Evolutionary conservation across 1,140 invertebrate species (phyloP), one percentile per base, ranked within the genome.

Genomic region (Zaprionus tsacasi): DNA sequence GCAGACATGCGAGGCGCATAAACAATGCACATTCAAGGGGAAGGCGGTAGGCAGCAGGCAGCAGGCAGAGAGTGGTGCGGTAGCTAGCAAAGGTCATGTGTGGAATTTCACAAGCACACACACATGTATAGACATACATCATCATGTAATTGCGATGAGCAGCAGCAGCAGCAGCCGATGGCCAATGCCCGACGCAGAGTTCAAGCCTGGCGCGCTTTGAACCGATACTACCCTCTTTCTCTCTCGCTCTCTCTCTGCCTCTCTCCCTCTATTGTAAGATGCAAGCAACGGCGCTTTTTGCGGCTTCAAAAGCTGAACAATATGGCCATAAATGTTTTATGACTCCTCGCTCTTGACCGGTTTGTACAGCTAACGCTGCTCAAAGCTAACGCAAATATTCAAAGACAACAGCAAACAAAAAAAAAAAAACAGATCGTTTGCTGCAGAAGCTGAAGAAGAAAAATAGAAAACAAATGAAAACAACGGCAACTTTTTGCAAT

Each of bases 331-430:
- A 74, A 80, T 68, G 45, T 50, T 82, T 76, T 78, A 83, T 87
- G 77, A n/a, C n/a, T n/a, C 57, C 64, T 40, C 70, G 83, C 80
- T 88, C 85, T 87, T 87, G 83, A 87, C 83, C 85, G 83, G 83
- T 89, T 87, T 87, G 74, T 87, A 89, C 83, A 88, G 80, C 85
- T 87, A 89, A 64, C 17, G 71, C 61, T 35, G 58, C 57, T 63
- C 36, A 65, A 63, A 63, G 17, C 45, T 35, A 55, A 63, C 45
- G 45, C 45, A 50, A 50, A 50, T 50, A 17, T 17, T 4, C 45
- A 25, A 25, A 50, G 10, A 21, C 15, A 45, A 48, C 38, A n/a
- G n/a, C n/a, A n/a, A n/a, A n/a, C n/a, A n/a, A n/a, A n/a, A n/a
- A n/a, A n/a, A n/a, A 56, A 56, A 56, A 55, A 43, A 54, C 72